Conservation (phyloP, 1,140 invertebrate genomes). For the Drosophila equinoxialis region DNA sequence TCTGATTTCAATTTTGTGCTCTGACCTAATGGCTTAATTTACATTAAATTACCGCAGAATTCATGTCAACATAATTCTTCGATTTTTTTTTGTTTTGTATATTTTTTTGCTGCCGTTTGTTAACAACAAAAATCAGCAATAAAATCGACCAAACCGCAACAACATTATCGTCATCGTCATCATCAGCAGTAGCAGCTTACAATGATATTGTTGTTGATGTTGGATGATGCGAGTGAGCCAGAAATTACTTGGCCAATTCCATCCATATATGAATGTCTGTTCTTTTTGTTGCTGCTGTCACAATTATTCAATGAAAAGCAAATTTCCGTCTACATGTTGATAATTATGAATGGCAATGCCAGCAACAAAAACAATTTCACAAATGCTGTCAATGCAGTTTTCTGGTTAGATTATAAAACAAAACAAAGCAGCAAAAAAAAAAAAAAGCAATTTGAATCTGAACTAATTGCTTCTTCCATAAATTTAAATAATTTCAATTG, state of each 20-base stretch:
- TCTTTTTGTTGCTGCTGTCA: constrained; percentile 13
- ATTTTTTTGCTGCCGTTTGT: constrained; percentile 16
- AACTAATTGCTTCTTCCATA: background rate
- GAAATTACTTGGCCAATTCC: constrained; percentile 15
- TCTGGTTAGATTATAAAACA: background rate
- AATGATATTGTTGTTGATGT: constrained; percentile 4
- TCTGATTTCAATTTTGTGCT: background rate
- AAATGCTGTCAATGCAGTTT: background rate
- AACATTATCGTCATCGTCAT: background rate
- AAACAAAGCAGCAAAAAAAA: background rate
- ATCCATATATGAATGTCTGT: constrained; percentile 8
- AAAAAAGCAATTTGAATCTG: background rate
- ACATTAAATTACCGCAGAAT: constrained; percentile 10
- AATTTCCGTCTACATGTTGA: constrained; percentile 9
- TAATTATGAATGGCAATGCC: background rate
- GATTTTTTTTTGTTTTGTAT: constrained; percentile 8
- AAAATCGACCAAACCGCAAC: constrained; percentile 3
- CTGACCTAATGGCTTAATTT: constrained; percentile 7
- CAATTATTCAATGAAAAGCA: constrained; percentile 11
- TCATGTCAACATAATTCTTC: constrained; percentile 3
- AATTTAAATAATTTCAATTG: background rate
- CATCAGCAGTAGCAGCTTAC: background rate
- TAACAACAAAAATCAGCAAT: constrained; percentile 11
- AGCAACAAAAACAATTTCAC: background rate
- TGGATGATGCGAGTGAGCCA: constrained; percentile 17